Percentiles rank a stretch among this genome's conserved stretches.
phyloP scores from a whole-genome alignment of 2,113 vertebrate species.

The Neolamprologus brichardi region DNA sequence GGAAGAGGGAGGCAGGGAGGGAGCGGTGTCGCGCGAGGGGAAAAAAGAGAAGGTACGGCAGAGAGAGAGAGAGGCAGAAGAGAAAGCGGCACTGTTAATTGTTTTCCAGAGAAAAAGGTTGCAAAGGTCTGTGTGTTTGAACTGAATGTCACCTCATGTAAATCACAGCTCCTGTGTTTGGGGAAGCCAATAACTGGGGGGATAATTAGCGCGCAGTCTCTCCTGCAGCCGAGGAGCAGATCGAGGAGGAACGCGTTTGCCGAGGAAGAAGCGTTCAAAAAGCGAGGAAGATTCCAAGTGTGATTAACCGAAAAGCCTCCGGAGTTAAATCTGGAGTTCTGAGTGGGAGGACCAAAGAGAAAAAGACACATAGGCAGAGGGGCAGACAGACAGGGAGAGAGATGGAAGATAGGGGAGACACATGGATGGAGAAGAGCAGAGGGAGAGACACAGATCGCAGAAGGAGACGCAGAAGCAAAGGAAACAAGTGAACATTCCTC shows the following conservation, averaged over 20 bases:
- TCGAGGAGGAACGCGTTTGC: slow-evolving; percentile 25
- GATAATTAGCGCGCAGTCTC: slow-evolving; percentile 60
- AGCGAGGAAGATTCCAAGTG: slow-evolving; percentile 46
- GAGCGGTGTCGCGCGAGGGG: slow-evolving; percentile 2
- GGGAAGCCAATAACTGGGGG: slow-evolving; percentile 56
- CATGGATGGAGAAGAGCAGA: slow-evolving; percentile 32
- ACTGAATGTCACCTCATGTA: slow-evolving; percentile 70
- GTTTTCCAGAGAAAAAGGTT: slow-evolving; percentile 62
- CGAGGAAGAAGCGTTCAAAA: slow-evolving; percentile 45
- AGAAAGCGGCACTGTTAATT: slow-evolving; percentile 55
- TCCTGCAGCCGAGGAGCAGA: not conserved
- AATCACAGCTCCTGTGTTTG: slow-evolving; percentile 42
- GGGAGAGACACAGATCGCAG: slow-evolving; percentile 5
- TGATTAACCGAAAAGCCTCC: slow-evolving; percentile 57
- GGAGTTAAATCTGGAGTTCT: slow-evolving; percentile 60
- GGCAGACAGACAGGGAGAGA: slow-evolving; percentile 7
- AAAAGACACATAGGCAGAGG: slow-evolving; percentile 40
- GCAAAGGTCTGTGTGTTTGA: slow-evolving; percentile 59
- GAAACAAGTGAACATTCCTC: slow-evolving; percentile 54
- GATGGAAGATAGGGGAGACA: not conserved
- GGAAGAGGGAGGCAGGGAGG: slow-evolving; percentile 47
- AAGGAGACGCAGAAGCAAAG: slow-evolving; percentile 27
- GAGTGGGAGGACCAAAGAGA: slow-evolving; percentile 65
- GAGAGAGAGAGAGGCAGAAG: slow-evolving; percentile 23
- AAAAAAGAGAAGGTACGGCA: not conserved